A percentile compares a stretch with the other conserved stretches of the same genome.
These are phyloP conservation scores for Archegozetes longisetosus DNA, from an alignment of 1,140 invertebrate genomes.

Conservation along the genomic window DNA sequence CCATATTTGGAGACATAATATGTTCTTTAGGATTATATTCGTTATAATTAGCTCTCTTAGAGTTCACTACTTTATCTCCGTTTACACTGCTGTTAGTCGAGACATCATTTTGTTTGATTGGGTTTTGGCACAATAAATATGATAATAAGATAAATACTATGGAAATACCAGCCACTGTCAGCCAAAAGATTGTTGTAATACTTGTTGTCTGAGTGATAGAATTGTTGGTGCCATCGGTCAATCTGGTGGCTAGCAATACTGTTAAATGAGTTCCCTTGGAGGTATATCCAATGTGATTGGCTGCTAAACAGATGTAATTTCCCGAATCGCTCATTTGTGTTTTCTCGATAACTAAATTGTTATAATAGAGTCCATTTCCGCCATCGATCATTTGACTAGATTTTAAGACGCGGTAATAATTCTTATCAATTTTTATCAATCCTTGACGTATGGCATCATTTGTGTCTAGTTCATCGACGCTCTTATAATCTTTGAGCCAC, in stretches of 20 bases:
- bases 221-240: background rate
- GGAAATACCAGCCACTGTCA: background rate
- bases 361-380: background rate
- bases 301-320: background rate
- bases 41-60: no score
- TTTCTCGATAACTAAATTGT: background rate
- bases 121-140: no score
- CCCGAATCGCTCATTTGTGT: background rate
- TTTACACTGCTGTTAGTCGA: no score
- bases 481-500: background rate
- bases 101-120: no score
- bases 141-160: no score
- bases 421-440: background rate
- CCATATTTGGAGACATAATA: no score
- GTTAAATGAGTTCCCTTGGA: background rate
- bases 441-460: background rate
- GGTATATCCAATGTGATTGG: background rate
- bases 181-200: background rate
- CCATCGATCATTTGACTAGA: background rate
- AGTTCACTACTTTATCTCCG: no score
- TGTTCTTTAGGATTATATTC: no score
- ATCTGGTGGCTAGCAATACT: background rate
- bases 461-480: no score
- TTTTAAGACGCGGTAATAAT: background rate
- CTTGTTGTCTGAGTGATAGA: background rate